Base-by-base conservation (phyloP, 2,113 vertebrate species). In the Tetrax tetrax region DNA sequence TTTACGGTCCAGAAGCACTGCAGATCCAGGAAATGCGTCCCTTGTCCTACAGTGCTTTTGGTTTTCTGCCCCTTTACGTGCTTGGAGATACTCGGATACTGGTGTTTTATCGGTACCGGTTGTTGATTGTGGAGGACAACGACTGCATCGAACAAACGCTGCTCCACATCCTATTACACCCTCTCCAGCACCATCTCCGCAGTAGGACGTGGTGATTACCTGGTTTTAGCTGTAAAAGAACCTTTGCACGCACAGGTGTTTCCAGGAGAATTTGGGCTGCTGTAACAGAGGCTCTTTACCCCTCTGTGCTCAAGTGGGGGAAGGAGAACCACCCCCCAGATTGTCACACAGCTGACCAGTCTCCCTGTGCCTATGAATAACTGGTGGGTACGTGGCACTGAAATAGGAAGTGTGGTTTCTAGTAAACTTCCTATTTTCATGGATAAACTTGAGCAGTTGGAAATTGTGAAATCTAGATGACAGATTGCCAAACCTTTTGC, bases 381-480 rank as follows among this genome's bases (percentile, higher is more conserved):
- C 64, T 59, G 18, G 35, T 38, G 72, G 31, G 29, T 79, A 86
- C 4, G 4, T 74, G 71, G 18, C 76, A 59, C 69, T 78, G 77
- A 82, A 95, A 94, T 60, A 64, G 94, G 93, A 96, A 96, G 56
- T 43, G 83, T 87, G 89, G 37, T 65, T 91, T 84, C 23, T 29
- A 68, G 31, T 41, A 14, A 50, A 82, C 94, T 96, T 97, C 91
- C 93, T 93, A 15, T 84, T 94, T 95, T 75, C 69, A 65, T 0
- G 0, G 48, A 78, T 38, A 82, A 91, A 83, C 33, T 66, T 68
- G 68, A 79, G 61, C 37, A 74, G 63, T 15, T 65, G 72, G 65
- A 75, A 70, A 81, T 92, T 87, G 83, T 84, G 95, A 95, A 96
- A 97, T 89, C 83, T 69, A 76, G 53, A 45, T 20, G 47, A 74